Evolutionary conservation across 2,888 invertebrate genomes (phyloP), one percentile per base, ranked within the genome.

Genomic region (Orthosia incerta): DNA sequence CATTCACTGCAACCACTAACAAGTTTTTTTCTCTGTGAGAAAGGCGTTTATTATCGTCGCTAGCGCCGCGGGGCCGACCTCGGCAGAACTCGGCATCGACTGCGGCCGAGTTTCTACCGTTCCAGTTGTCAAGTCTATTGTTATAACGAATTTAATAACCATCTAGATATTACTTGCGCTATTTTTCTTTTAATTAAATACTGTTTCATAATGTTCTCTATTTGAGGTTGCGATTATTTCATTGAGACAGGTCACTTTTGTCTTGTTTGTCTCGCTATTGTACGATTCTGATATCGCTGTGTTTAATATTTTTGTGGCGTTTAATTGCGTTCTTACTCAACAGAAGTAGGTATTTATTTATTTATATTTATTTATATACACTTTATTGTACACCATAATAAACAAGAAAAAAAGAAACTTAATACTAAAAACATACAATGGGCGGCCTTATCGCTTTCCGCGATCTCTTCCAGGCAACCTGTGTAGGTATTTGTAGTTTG

Each of bases 21-120:
- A 88, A 89, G 91, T 89, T 92, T 91, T 91, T 91, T 92, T 88
- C 86, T 87, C 86, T 89, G 90, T 91, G 92, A 89, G 92, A 93
- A 93, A 90, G 88, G 88, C 89, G 84, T 84, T 89, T 88, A 91
- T 91, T 92, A 90, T 87, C 83, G 84, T 74, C 79, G 79, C 82
- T 78, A 80, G 84, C 85, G 84, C 82, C 79, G 86, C 83, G 79
- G 79, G 80, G 74, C 69, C 88, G 92, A 89, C 89, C 90, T 91
- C 89, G 84, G 70, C 66, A 50, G 13, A 16, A 23, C 79, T 78
- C 70, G 78, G 71, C 79, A 59, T 16, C 61, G 61, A 4, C 66
- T 31, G 31, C 69, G 67, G 74, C 76, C 53, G 74, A 80, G 83
- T 84, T 85, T 84, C 82, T 82, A 87, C 80, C 86, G 84, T 83